Evolutionary conservation across 2,113 vertebrate species (phyloP).

Genomic region (Sapajus apella): DNA sequence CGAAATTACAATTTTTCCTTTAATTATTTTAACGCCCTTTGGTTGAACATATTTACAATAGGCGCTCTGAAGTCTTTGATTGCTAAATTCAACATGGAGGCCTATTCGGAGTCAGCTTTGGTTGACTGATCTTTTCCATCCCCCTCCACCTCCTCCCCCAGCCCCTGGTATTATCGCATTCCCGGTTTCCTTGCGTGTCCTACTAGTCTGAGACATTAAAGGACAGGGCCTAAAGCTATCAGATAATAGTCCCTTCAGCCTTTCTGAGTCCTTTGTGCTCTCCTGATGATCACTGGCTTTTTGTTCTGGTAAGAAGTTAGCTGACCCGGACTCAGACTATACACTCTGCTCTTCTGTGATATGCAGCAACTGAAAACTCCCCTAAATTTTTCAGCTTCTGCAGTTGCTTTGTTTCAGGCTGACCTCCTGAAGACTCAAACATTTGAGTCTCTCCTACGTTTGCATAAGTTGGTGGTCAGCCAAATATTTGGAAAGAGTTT

Average conservation of each 20-base stretch:
- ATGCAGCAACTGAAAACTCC: background rate
- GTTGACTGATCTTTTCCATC: background rate
- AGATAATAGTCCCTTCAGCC: background rate
- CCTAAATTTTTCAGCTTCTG: background rate
- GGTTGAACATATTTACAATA: background rate
- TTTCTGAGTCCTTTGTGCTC: background rate
- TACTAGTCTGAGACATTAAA: background rate
- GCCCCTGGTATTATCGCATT: background rate
- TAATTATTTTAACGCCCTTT: background rate
- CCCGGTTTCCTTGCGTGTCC: background rate
- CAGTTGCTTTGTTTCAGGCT: background rate
- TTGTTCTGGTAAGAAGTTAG: background rate
- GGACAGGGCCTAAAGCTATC: background rate
- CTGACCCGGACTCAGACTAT: background rate
- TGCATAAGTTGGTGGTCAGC: background rate
- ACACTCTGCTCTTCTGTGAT: background rate
- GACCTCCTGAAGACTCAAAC: background rate
- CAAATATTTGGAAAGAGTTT: background rate
- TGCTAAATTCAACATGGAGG: background rate
- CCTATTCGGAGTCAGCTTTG: background rate
- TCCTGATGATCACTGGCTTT: background rate
- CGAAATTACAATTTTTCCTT: background rate
- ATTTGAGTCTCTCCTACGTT: no score
- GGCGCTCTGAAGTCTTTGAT: background rate
- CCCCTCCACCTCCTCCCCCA: background rate